phyloP scores from a whole-genome alignment of 2,888 invertebrate genomes.

The Uropetala carovei region DNA sequence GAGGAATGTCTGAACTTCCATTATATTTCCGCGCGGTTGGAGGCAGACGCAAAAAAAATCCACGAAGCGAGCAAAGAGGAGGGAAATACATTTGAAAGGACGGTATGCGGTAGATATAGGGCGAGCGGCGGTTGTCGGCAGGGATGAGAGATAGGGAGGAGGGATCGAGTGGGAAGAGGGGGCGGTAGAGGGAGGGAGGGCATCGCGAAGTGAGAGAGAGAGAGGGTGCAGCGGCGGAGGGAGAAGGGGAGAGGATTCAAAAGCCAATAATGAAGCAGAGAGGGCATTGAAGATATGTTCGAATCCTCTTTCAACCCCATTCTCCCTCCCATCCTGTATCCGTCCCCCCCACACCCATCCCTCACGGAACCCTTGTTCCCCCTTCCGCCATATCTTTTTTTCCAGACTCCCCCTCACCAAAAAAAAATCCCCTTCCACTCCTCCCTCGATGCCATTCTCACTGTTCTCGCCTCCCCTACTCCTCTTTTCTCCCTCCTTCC shows the following conservation, averaged over 20 bases:
- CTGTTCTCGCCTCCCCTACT: background rate
- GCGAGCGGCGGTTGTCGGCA: background rate
- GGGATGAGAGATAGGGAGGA: background rate
- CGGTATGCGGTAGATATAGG: slow-evolving; percentile 35
- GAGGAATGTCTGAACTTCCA: slow-evolving; percentile 3
- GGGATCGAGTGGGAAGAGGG: background rate
- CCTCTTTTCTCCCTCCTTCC: background rate
- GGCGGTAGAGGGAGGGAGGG: background rate
- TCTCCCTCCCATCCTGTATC: slow-evolving; percentile 34
- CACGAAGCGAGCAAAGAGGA: background rate
- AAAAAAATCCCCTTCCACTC: background rate
- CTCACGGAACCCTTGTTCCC: background rate
- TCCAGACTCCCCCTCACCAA: background rate
- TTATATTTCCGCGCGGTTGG: slow-evolving; percentile 12
- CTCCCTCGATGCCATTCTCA: background rate
- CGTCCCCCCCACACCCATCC: background rate
- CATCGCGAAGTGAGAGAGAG: background rate
- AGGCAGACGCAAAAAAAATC: slow-evolving; percentile 40
- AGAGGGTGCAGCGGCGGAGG: slow-evolving; percentile 12
- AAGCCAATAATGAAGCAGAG: slow-evolving; percentile 64
- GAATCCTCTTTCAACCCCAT: slow-evolving; percentile 59
- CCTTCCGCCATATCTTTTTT: background rate
- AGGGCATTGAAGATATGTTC: slow-evolving; percentile 63
- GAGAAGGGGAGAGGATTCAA: slow-evolving; percentile 27
- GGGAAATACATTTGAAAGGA: slow-evolving; percentile 35